Conservation (phyloP, 2,113 vertebrate species). For the Tursiops truncatus region DNA sequence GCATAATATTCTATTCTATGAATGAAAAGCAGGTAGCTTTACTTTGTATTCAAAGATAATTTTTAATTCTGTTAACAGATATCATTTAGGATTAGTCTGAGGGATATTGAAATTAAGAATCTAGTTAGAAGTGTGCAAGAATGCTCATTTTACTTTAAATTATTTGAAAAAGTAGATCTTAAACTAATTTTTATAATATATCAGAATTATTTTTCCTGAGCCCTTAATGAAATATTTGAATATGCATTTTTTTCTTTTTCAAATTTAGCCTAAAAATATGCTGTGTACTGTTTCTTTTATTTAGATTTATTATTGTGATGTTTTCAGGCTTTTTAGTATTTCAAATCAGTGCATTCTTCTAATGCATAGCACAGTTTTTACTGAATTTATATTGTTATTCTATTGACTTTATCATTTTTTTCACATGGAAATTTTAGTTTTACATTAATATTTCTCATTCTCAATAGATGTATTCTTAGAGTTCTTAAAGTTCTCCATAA, state of each 20-base stretch:
- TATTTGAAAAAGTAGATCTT: background rate
- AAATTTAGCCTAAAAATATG: background rate
- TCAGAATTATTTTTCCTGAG: background rate
- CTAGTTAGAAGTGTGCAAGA: background rate
- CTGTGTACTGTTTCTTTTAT: background rate
- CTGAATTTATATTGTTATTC: background rate
- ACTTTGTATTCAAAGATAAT: background rate
- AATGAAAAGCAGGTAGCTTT: background rate
- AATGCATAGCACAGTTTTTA: background rate
- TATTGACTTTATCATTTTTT: background rate
- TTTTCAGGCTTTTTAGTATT: background rate
- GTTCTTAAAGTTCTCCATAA: background rate
- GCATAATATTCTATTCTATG: background rate
- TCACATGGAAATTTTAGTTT: background rate
- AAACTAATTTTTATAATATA: background rate
- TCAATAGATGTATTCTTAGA: background rate
- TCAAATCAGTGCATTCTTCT: background rate
- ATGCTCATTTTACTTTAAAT: background rate
- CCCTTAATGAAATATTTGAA: background rate
- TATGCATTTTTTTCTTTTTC: background rate
- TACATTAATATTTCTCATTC: background rate
- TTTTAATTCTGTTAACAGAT: background rate
- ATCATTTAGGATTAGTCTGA: background rate
- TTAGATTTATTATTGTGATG: background rate
- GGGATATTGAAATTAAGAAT: background rate